Percentiles rank a stretch among this genome's conserved stretches.
phyloP scores from a whole-genome alignment of 2,888 invertebrate species.

The Eupithecia abbreviata region DNA sequence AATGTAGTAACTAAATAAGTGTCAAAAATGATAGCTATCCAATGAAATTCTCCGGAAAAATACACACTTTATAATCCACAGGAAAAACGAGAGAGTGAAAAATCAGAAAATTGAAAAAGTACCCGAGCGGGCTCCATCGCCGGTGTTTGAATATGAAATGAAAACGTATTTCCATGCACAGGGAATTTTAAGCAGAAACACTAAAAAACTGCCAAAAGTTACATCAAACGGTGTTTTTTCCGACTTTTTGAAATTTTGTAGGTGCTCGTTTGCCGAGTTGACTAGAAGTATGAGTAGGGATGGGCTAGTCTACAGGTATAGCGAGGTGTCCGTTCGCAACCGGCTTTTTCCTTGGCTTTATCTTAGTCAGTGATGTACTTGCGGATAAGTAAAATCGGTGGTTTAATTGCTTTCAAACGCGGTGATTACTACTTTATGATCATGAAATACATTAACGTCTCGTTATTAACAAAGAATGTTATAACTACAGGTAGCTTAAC shows the following conservation, averaged over 20 bases:
- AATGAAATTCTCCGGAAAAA: conserved; percentile 13
- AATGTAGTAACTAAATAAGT: neutral
- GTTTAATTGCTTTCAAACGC: no score
- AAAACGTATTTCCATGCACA: conserved; percentile 54
- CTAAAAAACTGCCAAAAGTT: conserved; percentile 26
- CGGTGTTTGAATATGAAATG: conserved; percentile 55
- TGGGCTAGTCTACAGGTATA: neutral
- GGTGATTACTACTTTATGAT: no score
- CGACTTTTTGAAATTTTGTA: conserved; percentile 9
- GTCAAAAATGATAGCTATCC: conserved; percentile 10
- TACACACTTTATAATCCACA: conserved; percentile 14
- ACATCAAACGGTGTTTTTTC: conserved; percentile 20
- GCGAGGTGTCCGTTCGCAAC: neutral
- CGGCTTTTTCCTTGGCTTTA: neutral
- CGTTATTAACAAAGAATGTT: no score
- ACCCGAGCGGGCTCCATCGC: conserved; percentile 26
- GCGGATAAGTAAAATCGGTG: no score
- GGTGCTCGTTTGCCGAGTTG: neutral
- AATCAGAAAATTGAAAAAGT: conserved; percentile 27
- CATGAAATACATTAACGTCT: no score
- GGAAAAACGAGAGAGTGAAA: conserved; percentile 24
- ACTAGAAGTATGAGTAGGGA: neutral
- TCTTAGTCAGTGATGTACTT: neutral
- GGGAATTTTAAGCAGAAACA: conserved; percentile 48
- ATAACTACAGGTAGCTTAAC: no score